These are phyloP conservation scores for Pegoplata infirma DNA, from an alignment of 2,888 invertebrate genomes.

Conservation along the genomic window DNA sequence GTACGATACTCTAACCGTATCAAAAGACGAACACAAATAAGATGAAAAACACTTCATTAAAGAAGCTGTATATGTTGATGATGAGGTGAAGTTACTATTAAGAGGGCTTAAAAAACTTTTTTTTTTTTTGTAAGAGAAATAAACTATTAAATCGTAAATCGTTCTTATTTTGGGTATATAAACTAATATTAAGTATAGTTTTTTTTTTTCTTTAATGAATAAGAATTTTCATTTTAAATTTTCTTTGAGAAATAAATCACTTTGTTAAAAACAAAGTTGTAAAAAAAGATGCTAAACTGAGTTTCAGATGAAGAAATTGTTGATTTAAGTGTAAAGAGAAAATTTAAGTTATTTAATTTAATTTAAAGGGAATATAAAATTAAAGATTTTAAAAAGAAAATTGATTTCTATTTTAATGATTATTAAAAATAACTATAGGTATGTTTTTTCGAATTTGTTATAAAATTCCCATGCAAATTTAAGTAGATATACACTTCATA, in stretches of 20 bases:
- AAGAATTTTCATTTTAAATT: too few relatives aligned
- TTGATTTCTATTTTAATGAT: too few relatives aligned
- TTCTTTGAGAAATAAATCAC: not conserved
- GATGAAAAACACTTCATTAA: constrained; percentile 34
- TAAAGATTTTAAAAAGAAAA: too few relatives aligned
- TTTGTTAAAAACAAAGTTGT: not conserved
- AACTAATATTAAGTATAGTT: not conserved
- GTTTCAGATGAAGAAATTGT: too few relatives aligned
- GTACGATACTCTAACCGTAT: constrained; percentile 31
- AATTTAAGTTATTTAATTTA: too few relatives aligned
- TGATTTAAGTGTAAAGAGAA: too few relatives aligned
- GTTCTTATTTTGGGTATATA: not conserved
- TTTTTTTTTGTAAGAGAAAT: not conserved
- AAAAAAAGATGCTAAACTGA: not conserved
- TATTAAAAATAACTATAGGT: too few relatives aligned
- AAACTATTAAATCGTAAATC: not conserved
- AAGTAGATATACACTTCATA: too few relatives aligned
- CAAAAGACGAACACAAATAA: constrained; percentile 7
- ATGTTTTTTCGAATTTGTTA: too few relatives aligned
- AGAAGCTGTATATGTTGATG: not conserved
- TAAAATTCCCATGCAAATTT: too few relatives aligned
- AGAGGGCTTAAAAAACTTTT: constrained; percentile 32
- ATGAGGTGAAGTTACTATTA: constrained; percentile 33
- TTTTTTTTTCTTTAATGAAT: too few relatives aligned
- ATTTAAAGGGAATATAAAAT: too few relatives aligned